A percentile compares a stretch with the other conserved stretches of the same genome.
Evolutionary conservation across 2,888 invertebrate genomes (phyloP).

Genomic region (Athalia rosae): DNA sequence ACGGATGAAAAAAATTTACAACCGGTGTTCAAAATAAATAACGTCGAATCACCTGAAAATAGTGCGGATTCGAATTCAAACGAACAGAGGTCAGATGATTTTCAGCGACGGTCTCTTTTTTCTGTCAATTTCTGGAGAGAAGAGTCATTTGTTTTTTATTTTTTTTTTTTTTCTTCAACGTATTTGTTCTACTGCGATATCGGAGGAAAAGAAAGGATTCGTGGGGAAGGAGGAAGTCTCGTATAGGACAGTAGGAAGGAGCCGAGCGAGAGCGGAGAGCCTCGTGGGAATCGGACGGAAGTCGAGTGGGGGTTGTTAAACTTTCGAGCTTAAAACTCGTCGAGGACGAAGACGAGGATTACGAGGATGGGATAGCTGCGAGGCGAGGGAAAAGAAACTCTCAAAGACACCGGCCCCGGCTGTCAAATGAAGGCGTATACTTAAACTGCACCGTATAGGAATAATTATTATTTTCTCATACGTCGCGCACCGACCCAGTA

Average conservation of each 20-base stretch:
- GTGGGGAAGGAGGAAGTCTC: not conserved
- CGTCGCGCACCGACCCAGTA: conserved; percentile 55
- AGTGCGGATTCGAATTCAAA: no score
- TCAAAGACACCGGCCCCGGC: conserved; percentile 63
- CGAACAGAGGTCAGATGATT: no score
- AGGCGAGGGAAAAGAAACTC: conserved; percentile 43
- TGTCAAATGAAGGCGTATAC: conserved; percentile 58
- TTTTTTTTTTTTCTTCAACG: no score
- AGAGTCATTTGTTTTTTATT: no score
- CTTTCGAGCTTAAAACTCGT: conserved; percentile 13
- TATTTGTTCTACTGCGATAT: conserved; percentile 36
- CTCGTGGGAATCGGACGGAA: conserved; percentile 20
- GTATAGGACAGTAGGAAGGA: not conserved
- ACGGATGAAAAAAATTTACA: no score
- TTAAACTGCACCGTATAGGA: conserved; percentile 51
- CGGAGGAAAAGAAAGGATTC: not conserved
- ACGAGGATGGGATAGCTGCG: conserved; percentile 49
- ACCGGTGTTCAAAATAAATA: no score
- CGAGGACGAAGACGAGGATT: conserved; percentile 45
- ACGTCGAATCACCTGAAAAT: no score
- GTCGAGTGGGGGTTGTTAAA: conserved; percentile 44
- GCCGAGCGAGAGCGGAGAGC: not conserved
- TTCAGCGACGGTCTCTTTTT: no score
- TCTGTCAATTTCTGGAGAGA: no score
- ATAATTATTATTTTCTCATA: conserved; percentile 63